These are phyloP conservation scores for Schizaphis graminum DNA, from an alignment of 2,888 invertebrate species.

Conservation along the genomic window DNA sequence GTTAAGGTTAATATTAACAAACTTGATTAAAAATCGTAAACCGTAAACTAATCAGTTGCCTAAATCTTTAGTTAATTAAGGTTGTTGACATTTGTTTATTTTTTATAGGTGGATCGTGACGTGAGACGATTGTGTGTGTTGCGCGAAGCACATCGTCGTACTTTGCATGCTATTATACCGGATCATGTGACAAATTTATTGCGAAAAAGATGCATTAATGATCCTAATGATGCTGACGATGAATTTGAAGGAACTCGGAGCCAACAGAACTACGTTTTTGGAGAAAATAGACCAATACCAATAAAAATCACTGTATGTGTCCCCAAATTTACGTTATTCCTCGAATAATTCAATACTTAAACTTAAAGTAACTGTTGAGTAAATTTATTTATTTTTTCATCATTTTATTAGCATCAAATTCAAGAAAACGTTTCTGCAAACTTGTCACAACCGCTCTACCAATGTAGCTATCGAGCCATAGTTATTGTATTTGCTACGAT, in stretches of 20 bases:
- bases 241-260: neutral
- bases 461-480: slow-evolving; percentile 12
- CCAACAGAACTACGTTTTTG: neutral
- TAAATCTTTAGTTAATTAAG: neutral
- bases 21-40: neutral
- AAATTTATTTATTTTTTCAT: neutral
- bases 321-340: neutral
- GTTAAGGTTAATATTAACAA: slow-evolving; percentile 44
- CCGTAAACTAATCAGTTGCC: neutral
- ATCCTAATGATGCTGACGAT: neutral
- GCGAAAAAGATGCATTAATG: neutral
- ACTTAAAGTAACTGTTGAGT: neutral
- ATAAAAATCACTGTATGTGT: neutral
- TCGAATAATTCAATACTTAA: neutral
- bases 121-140: slow-evolving; percentile 31
- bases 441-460: slow-evolving; percentile 2
- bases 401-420: slow-evolving; percentile 7
- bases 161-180: slow-evolving; percentile 21
- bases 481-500: slow-evolving; percentile 37
- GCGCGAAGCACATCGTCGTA: slow-evolving; percentile 35
- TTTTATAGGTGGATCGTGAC: slow-evolving; percentile 28
- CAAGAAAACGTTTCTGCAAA: neutral
- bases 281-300: slow-evolving; percentile 3
- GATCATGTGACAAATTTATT: slow-evolving; percentile 31
- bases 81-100: neutral